Conservation (phyloP, 2,888 invertebrate species). For the Hydrotaea diabolus region DNA sequence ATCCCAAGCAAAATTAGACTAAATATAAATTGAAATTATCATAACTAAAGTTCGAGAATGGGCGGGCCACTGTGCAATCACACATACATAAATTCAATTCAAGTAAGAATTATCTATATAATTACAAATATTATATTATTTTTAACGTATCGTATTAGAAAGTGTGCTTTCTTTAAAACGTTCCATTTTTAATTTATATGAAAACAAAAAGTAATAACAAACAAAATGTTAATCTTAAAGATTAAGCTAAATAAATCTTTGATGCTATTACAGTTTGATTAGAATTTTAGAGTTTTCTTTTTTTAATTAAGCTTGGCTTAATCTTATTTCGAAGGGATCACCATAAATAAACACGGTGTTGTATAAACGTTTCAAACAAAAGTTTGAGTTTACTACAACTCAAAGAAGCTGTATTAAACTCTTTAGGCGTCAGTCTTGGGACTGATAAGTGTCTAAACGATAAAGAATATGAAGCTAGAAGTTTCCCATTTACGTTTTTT, state of each 20-base stretch:
- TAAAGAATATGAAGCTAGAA: too few relatives aligned
- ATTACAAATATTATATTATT: slow-evolving; percentile 44
- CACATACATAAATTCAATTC: not conserved
- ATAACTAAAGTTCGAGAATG: not conserved
- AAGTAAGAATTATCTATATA: not conserved
- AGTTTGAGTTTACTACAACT: too few relatives aligned
- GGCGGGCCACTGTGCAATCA: not conserved
- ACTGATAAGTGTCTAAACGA: too few relatives aligned
- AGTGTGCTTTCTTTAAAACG: slow-evolving; percentile 61
- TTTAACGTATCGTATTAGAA: slow-evolving; percentile 39
- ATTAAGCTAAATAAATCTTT: slow-evolving; percentile 60
- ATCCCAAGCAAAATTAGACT: not conserved
- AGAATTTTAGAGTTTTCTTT: slow-evolving; percentile 50
- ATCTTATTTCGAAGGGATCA: too few relatives aligned
- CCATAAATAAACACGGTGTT: too few relatives aligned
- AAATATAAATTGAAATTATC: not conserved
- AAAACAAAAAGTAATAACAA: slow-evolving; percentile 13
- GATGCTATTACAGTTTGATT: slow-evolving; percentile 62
- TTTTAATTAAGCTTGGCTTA: too few relatives aligned
- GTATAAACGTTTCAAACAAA: too few relatives aligned
- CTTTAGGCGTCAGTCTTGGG: too few relatives aligned
- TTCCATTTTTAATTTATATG: slow-evolving; percentile 66
- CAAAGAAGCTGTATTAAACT: too few relatives aligned
- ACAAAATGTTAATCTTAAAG: slow-evolving; percentile 60
- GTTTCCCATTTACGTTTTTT: too few relatives aligned